phyloP scores from a whole-genome alignment of 2,888 invertebrate species.

The Cryptocephalus moraei region DNA sequence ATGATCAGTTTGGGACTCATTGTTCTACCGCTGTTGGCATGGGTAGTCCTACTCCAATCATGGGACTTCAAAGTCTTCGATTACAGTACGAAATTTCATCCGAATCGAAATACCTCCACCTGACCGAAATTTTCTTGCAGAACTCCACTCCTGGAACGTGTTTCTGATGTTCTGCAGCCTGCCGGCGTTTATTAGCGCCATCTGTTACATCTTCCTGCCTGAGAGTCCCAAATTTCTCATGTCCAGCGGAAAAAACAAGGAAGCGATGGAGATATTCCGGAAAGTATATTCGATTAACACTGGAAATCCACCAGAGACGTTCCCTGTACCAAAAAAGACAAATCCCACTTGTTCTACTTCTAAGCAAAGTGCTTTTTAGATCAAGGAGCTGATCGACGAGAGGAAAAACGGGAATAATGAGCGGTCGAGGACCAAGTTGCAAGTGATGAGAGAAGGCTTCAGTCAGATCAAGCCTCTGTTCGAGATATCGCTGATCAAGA shows the following conservation, averaged over 20 bases:
- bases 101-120: too few relatives aligned
- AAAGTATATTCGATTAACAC: conserved; percentile 56
- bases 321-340: conserved; percentile 45
- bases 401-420: too few relatives aligned
- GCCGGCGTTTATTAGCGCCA: conserved; percentile 55
- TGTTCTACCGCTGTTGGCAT: conserved; percentile 58
- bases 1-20: conserved; percentile 53
- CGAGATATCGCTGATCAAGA: not conserved
- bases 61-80: not conserved
- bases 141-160: conserved; percentile 50
- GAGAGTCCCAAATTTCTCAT: conserved; percentile 74
- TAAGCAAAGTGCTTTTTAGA: too few relatives aligned
- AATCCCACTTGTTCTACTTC: too few relatives aligned
- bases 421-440: too few relatives aligned
- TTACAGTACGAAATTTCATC: too few relatives aligned
- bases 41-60: conserved; percentile 45
- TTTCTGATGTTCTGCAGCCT: conserved; percentile 49
- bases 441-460: conserved; percentile 12
- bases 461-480: conserved; percentile 2
- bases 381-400: too few relatives aligned
- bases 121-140: conserved; percentile 26
- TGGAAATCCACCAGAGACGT: conserved; percentile 48
- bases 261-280: conserved; percentile 52
- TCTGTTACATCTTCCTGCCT: conserved; percentile 50
- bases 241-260: conserved; percentile 52